These are phyloP conservation scores for Pseudomyrmex flavicornis DNA, from an alignment of 1,140 invertebrate genomes.

Conservation along the genomic window DNA sequence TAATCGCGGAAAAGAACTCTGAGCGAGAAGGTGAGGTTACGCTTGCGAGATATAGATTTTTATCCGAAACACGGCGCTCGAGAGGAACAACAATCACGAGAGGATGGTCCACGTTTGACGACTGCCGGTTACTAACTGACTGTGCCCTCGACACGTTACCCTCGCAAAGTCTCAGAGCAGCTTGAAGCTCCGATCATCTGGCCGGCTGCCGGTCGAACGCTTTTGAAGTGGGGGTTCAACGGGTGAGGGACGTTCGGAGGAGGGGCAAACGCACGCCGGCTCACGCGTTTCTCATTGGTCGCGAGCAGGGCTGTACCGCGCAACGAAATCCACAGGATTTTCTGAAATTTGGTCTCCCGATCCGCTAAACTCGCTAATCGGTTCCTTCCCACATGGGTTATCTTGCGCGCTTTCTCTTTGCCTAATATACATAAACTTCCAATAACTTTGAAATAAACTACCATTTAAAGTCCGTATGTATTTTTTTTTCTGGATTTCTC, in stretches of 20 bases:
- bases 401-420: constrained; percentile 10
- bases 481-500: no score
- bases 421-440: neutral
- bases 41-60: constrained; percentile 67
- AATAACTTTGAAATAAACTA: neutral
- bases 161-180: constrained; percentile 62
- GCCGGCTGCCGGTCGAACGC: constrained; percentile 65
- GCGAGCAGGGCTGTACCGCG: constrained; percentile 68
- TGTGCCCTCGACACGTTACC: constrained; percentile 66
- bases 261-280: constrained; percentile 66
- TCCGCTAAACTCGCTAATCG: no score
- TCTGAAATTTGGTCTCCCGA: no score
- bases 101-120: constrained; percentile 60
- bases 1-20: constrained; percentile 31
- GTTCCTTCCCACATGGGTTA: no score
- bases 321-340: neutral
- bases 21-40: constrained; percentile 72
- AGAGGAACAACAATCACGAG: constrained; percentile 3
- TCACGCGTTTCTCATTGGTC: constrained; percentile 70
- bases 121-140: constrained; percentile 85
- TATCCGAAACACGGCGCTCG: constrained; percentile 39
- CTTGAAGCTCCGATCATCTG: constrained; percentile 78
- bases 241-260: neutral
- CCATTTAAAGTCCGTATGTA: no score
- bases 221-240: neutral